Evolutionary conservation across 2,888 invertebrate species (phyloP), one percentile per base, ranked within the genome.

Genomic region (Pterostichus madidus): DNA sequence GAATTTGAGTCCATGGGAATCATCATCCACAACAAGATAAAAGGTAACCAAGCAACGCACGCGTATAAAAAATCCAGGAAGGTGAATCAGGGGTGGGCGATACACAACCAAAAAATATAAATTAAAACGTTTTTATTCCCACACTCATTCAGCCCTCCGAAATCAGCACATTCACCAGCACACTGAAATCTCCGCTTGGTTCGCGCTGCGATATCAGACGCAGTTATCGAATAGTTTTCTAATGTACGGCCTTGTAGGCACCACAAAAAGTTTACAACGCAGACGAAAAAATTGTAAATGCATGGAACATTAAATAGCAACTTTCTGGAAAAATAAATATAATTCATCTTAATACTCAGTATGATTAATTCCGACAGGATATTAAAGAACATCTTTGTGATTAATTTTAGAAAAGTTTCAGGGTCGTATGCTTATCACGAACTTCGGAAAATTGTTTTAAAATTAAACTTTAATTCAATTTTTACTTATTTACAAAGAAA

Each of bases 61-160:
- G 68, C 59, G 39, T 73, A 80, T 68, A 80, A 80, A 80, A 80
- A 80, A 80, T 56, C 71, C 39, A 73, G 80, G 32, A 80, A 53
- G 73, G 73, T 73, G 80, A 73, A 73, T 71, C 73, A 80, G 71
- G 80, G 80, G 80, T 80, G 80, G 80, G 71, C 80, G 80, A 80
- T 73, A 11, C 75, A 24, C 75, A 75, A 52, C 80, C 53, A 73
- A 80, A 80, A 80, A 71, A 80, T 73, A 80, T 80, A 80, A 80
- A 80, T 80, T 80, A 80, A 80, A 80, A 80, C 73, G 80, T 80
- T 80, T 80, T 80, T 80, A 80, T 80, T 80, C 80, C 80, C 80
- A 80, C 80, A 80, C 71, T 71, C 44, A 32, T 68, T 79, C 68
- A 80, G 80, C 59, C 64, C 68, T 64, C 39, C 31, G 32, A 79